Evolutionary conservation across 53 echinoderm and acorn worm genomes (phyloP), one percentile per base, ranked within the genome.

Genomic region (Pentamera pediparva): DNA sequence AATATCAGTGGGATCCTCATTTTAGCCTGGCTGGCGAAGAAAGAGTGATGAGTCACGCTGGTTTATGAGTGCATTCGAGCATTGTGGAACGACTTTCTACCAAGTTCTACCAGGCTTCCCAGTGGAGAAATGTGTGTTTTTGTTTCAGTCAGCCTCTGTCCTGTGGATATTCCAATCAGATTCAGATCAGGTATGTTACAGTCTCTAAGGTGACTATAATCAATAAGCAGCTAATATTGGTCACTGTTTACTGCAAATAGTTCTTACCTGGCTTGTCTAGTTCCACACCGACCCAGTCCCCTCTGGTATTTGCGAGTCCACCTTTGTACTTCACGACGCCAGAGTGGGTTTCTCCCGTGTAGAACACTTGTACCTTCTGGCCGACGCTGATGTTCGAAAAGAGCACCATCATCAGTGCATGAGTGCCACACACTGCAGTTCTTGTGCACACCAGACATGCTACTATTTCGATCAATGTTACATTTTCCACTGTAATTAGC

Each of bases 241-340:
- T 45, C 1, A 45, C n/a, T 12, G n/a, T 15, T 45, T 45, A 18
- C 12, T 18, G 22, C 57, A 25, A 1, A 10, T 19, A 6, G 4
- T 11, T 19, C 65, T 18, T 61, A 83, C 87, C 87, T 60, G 89
- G 85, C 73, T 78, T 50, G 32, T 89, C 83, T 29, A 86, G 76
- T 24, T 94, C 87, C 1, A 94, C 76, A 26, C 95, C 95, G 33
- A 90, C 95, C 95, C 95, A 91, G 74, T 94, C 95, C 32, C 95
- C 95, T 19, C 71, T 83, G 3, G 81, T 76, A 54, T 90, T 90
- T 20, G 84, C 47, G 8, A 94, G 67, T 26, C 89, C 81, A 30
- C 95, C 95, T 65, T 94, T 94, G 62, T 85, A 94, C 54, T 94
- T 94, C 28, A 94, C 90, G 3, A 78, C 76, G 26, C 87, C 87